phyloP scores from a whole-genome alignment of 2,888 invertebrate species.

The Platypus cylindrus region DNA sequence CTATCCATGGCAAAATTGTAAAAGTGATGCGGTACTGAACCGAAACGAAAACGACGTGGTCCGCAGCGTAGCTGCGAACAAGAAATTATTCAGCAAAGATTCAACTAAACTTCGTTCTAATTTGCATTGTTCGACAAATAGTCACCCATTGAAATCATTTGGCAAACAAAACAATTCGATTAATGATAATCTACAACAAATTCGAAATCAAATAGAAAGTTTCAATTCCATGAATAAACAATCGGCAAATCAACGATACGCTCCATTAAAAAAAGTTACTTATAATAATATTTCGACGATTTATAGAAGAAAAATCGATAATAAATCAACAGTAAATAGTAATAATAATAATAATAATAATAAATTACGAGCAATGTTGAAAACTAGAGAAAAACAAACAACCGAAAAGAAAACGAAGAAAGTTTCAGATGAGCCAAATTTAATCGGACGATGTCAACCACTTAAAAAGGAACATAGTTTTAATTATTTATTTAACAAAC shows the following conservation, averaged over 20 bases:
- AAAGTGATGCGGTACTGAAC: slow-evolving; percentile 12
- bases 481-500: slow-evolving; percentile 6
- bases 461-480: slow-evolving; percentile 13
- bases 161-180: neutral
- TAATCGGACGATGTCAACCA: slow-evolving; percentile 6
- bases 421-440: neutral
- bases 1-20: slow-evolving; percentile 20
- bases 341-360: neutral
- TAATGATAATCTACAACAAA: slow-evolving; percentile 6
- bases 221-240: slow-evolving; percentile 9
- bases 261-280: slow-evolving; percentile 8
- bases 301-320: slow-evolving; percentile 5
- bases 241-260: neutral
- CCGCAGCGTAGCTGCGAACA: too few species aligned
- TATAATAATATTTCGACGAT: slow-evolving; percentile 11
- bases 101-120: too few species aligned
- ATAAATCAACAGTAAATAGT: neutral
- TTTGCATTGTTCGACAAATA: too few species aligned
- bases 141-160: neutral
- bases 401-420: neutral
- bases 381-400: neutral
- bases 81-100: too few species aligned
- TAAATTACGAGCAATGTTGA: neutral
- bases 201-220: slow-evolving; percentile 6
- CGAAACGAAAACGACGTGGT: too few species aligned